Base-by-base conservation (phyloP, 2,888 invertebrate species). In the Rhingia campestris region DNA sequence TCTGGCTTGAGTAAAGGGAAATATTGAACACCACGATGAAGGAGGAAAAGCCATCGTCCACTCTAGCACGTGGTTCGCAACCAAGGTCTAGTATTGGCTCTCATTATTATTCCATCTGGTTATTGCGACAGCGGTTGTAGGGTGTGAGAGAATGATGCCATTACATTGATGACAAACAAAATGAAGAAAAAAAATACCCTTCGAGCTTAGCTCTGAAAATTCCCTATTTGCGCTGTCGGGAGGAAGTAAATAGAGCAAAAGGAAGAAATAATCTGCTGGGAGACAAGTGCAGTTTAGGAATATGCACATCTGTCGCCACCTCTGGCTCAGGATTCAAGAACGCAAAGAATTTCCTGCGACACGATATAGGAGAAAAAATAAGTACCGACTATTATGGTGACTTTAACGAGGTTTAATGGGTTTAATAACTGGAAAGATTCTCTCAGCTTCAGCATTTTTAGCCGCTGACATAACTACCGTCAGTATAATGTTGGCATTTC, bases 31-130 rank as follows among this genome's bases (percentile, higher is more conserved):
- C 32, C 59, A 30, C 10, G 33, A 22, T 53, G 41, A 14, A 3
- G 9, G 0, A 54, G 73, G 43, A 66, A 39, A 59, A 43, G 47
- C 59, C 33, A 61, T 41, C 53, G 72, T 63, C 72, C 45, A 67
- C 43, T 56, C 7, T 4, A 43, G 56, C 45, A 67, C 56, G 56
- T 67, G 67, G 67, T 67, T 9, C 69, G 54, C 53, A 39, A 67
- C 61, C 43, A 72, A 56, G 51, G 77, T 61, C 49, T 67, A 32
- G 45, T 41, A 79, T 82, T 79, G 73, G 69, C 67, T 82, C 53
- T 82, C 79, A 79, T 79, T 79, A 82, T 82, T 69, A 69, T 79
- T 59, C 67, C 79, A 79, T 82, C 79, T 69, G 35, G 53, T 53
- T 45, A 30, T 37, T 39, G 43, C 51, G 53, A 54, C 72, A 53